Evolutionary conservation across 2,888 invertebrate genomes (phyloP).

Genomic region (Laspeyria flexula): DNA sequence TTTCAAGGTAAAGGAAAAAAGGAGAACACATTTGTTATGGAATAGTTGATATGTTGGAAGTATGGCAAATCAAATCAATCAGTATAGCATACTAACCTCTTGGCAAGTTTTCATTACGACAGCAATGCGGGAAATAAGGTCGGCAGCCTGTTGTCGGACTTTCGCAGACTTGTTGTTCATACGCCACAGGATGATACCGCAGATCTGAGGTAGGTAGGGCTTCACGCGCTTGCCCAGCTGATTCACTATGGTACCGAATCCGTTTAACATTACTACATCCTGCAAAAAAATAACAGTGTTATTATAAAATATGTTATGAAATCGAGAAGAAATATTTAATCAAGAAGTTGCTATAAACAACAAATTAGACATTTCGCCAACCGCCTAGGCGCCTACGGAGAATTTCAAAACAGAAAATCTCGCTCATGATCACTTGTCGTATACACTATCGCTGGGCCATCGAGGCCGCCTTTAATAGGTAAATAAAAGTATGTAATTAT

Average conservation of each 20-base stretch:
- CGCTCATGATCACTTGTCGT: too few species aligned
- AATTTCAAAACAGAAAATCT: too few species aligned
- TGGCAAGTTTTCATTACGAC: constrained; percentile 99
- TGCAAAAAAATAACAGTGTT: constrained; percentile 62
- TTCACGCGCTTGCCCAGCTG: constrained; percentile 99
- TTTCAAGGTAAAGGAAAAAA: too few species aligned
- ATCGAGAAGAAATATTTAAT: too few species aligned
- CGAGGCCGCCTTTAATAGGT: background rate
- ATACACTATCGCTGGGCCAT: too few species aligned
- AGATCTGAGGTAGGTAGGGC: constrained; percentile 99
- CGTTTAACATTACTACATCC: constrained; percentile 99
- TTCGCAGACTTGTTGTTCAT: constrained; percentile 99
- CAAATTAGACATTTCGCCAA: too few species aligned
- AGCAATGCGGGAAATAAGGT: constrained; percentile 98
- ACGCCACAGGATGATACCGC: constrained; percentile 99
- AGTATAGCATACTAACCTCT: constrained; percentile 86
- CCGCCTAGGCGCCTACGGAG: too few species aligned
- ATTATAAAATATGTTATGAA: too few species aligned
- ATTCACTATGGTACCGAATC: constrained; percentile 99
- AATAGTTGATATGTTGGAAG: too few species aligned
- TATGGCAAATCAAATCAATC: too few species aligned
- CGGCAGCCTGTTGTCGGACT: constrained; percentile 99
- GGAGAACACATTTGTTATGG: too few species aligned
- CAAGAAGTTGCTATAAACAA: too few species aligned
- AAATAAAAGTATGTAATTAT: constrained; percentile 13